phyloP scores from a whole-genome alignment of 2,888 invertebrate genomes.

The Dasypolia templi region DNA sequence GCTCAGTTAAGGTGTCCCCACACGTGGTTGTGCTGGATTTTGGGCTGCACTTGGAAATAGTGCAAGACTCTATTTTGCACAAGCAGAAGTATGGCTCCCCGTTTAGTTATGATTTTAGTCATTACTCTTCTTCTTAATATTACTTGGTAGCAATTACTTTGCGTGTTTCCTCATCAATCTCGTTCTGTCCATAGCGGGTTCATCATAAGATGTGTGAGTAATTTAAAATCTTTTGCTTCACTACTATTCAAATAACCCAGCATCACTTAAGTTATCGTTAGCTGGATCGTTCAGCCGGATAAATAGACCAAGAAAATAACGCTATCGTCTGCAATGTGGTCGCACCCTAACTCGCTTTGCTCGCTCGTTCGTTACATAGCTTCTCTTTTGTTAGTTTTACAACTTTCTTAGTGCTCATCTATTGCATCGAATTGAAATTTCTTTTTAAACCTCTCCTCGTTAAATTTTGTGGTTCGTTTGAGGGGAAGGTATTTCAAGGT shows the following conservation, averaged over 20 bases:
- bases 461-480: slow-evolving; percentile 50
- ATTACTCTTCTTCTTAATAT: not conserved
- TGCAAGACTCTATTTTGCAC: not conserved
- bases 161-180: too few relatives aligned
- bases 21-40: slow-evolving; percentile 42
- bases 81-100: too few relatives aligned
- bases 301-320: slow-evolving; percentile 9
- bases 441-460: slow-evolving; percentile 43
- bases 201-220: too few relatives aligned
- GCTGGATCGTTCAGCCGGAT: not conserved
- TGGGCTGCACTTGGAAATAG: slow-evolving; percentile 19
- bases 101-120: not conserved
- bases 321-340: slow-evolving; percentile 6
- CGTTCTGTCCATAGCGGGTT: not conserved
- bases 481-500: slow-evolving; percentile 52
- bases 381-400: slow-evolving; percentile 51
- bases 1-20: slow-evolving; percentile 58
- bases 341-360: slow-evolving; percentile 30
- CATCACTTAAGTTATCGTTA: not conserved
- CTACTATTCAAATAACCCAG: slow-evolving; percentile 6
- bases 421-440: slow-evolving; percentile 61
- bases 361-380: slow-evolving; percentile 41
- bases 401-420: slow-evolving; percentile 57
- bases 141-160: too few relatives aligned
- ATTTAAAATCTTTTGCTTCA: too few relatives aligned